These are phyloP conservation scores for Drosophila anceps DNA, from an alignment of 2,888 invertebrate genomes.

Conservation along the genomic window DNA sequence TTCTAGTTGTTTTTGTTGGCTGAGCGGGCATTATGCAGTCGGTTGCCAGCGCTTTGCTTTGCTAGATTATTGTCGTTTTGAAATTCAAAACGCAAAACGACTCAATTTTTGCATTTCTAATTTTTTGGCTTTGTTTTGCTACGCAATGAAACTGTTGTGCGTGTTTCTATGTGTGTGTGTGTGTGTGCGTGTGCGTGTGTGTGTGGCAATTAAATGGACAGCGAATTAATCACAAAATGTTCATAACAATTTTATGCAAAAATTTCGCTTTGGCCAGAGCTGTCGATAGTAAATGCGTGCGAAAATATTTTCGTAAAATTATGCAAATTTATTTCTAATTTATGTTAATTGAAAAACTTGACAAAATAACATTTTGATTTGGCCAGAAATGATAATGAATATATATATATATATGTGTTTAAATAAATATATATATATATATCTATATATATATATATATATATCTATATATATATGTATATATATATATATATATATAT, in stretches of 20 bases:
- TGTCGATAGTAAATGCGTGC: constrained; percentile 33
- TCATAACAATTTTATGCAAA: constrained; percentile 42
- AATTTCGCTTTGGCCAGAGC: constrained; percentile 32
- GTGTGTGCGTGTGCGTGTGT: constrained; percentile 6
- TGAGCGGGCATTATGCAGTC: neutral
- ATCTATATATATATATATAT: neutral
- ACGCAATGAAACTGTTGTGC: constrained; percentile 22
- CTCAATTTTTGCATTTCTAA: constrained; percentile 59
- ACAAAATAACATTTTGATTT: constrained; percentile 23
- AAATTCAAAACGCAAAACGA: constrained; percentile 54
- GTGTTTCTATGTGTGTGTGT: constrained; percentile 9
- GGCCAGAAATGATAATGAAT: constrained; percentile 9
- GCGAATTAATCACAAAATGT: constrained; percentile 68
- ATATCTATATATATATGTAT: too few relatives aligned
- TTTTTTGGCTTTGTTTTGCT: constrained; percentile 35
- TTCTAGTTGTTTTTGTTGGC: neutral
- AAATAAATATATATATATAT: neutral
- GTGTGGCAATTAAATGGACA: constrained; percentile 62
- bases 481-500: neutral
- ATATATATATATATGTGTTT: neutral
- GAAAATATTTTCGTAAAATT: constrained; percentile 30
- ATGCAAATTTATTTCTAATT: constrained; percentile 50
- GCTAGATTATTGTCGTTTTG: constrained; percentile 2
- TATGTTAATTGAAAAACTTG: constrained; percentile 70
- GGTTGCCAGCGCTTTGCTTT: fast-evolving